Evolutionary conservation across 2,113 vertebrate species (phyloP), one percentile per base, ranked within the genome.

Genomic region (Prunella himalayana): DNA sequence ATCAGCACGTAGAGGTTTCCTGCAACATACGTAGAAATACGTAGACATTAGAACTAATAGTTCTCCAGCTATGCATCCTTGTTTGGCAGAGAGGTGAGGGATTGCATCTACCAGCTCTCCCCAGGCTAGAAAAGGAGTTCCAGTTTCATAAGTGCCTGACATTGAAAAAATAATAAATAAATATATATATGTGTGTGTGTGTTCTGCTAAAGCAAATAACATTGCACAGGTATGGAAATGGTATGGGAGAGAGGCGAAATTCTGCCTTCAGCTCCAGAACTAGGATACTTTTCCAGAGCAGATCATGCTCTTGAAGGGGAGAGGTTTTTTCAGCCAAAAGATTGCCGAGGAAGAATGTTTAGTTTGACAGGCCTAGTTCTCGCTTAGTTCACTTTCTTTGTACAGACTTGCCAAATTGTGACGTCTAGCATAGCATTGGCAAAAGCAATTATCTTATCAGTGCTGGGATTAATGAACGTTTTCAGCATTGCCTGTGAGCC

Each of bases 111-210:
- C 76, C 45, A 30, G 47, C 72, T 90, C 90, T 95, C 80, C 85
- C 79, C 68, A 90, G 73, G 70, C 71, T 83, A 82, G 63, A 86
- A 70, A 84, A 68, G 44, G 39, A 69, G 45, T 73, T 77, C 6
- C 4, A 93, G 63, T 94, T 97, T 94, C 86, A 0, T 94, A 98
- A 98, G 98, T 98, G 98, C 98, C 98, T 98, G 96, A 97, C 33
- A 30, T 68, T 78, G 84, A 86, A 91, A 91, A 57, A 45, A 85
- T 57, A 95, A 85, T 90, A 70, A 88, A 85, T 33, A 83, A n/a
- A 86, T 45, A 41, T 2, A 70, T 22, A 61, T 13, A 47, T 87
- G 10, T 94, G 8, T 93, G 4, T 78, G 49, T 95, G 91, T 96
- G 95, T 96, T 95, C 94, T 97, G 92, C 90, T 95, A 94, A 95